phyloP scores from a whole-genome alignment of 2,113 vertebrate species.

The mouse (Mus musculus) region GRCm39 chrX:99056001-99056500 shows the following conservation, averaged over 20 bases:
- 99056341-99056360: neutral
- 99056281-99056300: constrained; percentile 15
- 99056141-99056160: neutral
- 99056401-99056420: constrained; percentile 19
- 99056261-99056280: neutral
- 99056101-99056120: constrained; percentile 9
- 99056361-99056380: constrained; percentile 22
- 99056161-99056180: constrained; percentile 26
- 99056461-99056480: constrained; percentile 45
- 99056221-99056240: neutral
- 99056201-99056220: neutral
- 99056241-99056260: neutral
- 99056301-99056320: neutral
- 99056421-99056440: constrained; percentile 8
- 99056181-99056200: constrained; percentile 7
- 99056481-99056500: neutral
- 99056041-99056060: constrained; percentile 19
- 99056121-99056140: neutral
- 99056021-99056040: constrained; percentile 30
- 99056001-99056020: constrained; percentile 17
- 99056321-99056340: constrained; percentile 44
- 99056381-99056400: constrained; percentile 1
- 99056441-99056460: constrained; percentile 48
- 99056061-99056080: neutral
- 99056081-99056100: constrained; percentile 8